Evolutionary conservation across 2,888 invertebrate genomes (phyloP), one percentile per base, ranked within the genome.

Genomic region (Bhutanitis thaidina): DNA sequence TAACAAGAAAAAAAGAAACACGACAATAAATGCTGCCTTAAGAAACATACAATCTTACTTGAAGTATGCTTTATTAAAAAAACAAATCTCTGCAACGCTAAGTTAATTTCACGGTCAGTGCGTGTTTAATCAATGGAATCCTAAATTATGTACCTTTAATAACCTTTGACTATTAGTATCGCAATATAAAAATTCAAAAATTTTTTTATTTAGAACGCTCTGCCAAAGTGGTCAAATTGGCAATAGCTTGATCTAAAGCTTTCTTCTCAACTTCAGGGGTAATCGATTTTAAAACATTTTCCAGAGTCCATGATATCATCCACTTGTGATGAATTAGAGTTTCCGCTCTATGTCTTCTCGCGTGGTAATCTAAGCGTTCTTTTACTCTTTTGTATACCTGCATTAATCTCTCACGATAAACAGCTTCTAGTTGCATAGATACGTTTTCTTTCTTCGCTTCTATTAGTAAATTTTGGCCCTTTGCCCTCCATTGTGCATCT

Each of bases 371-470:
- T 83, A 97, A 89, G 15, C 96, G 92, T 55, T 92, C 93, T 79
- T 93, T 96, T 0, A 96, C 93, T 55, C 80, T 80, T 12, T 62
- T 65, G 61, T 91, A 90, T 0, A 91, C 91, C 8, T 74, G 64
- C 78, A 91, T 83, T 38, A 90, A 63, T 50, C 94, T 84, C 54
- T 92, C 90, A 25, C 95, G 91, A 88, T 97, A 99, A n/a, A 92
- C 92, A 40, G 97, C 96, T 90, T 99, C 99, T 52, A 98, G 82
- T 80, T 99, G 98, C 69, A 99, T 92, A 1, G 91, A 92, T 55
- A 99, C 92, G 79, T 97, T 98, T 79, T 98, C 98, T 70, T 94
- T 94, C 76, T 97, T 98, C 43, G 95, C 96, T 29, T 94, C 93
- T 67, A 95, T 92, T 16, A 98, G 81, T 59, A 94, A 51, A 52